Conservation (phyloP, 2,797 vertebrate genomes). For the Spinibarbus caldwelli region DNA sequence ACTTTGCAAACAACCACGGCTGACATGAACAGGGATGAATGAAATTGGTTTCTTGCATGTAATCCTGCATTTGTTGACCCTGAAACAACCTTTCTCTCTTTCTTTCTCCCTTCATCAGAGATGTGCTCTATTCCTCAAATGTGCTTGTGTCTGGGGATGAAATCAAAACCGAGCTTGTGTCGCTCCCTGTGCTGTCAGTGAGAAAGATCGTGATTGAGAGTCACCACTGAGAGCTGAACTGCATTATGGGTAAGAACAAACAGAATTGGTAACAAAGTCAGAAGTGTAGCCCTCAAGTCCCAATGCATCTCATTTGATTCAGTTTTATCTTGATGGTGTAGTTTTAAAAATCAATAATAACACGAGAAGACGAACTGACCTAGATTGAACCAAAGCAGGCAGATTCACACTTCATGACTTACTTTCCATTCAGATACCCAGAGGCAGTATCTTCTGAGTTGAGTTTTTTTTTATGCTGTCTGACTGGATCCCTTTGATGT, state of each 20-base stretch:
- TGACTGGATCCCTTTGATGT: no score
- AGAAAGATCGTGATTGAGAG: conserved; percentile 1
- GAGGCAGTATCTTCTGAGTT: background rate
- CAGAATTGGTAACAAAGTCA: conserved; percentile 7
- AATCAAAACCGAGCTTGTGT: background rate
- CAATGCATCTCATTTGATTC: background rate
- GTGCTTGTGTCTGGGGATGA: background rate
- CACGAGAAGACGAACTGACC: background rate
- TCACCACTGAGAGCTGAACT: background rate
- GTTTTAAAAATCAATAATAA: conserved; percentile 19
- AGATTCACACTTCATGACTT: conserved; percentile 16
- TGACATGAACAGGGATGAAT: background rate
- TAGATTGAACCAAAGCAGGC: background rate
- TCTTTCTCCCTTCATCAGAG: background rate
- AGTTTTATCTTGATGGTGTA: conserved; percentile 22
- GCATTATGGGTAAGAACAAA: conserved; percentile 32
- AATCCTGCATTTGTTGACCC: conserved; percentile 2
- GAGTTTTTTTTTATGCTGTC: no score
- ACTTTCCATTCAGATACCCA: background rate
- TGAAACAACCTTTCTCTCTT: background rate
- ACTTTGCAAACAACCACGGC: conserved; percentile 5
- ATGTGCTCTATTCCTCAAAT: background rate
- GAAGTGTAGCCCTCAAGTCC: background rate
- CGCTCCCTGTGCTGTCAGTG: background rate
- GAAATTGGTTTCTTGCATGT: background rate